phyloP scores from a whole-genome alignment of 2,888 invertebrate species.

The Drosophila nigritarsus region DNA sequence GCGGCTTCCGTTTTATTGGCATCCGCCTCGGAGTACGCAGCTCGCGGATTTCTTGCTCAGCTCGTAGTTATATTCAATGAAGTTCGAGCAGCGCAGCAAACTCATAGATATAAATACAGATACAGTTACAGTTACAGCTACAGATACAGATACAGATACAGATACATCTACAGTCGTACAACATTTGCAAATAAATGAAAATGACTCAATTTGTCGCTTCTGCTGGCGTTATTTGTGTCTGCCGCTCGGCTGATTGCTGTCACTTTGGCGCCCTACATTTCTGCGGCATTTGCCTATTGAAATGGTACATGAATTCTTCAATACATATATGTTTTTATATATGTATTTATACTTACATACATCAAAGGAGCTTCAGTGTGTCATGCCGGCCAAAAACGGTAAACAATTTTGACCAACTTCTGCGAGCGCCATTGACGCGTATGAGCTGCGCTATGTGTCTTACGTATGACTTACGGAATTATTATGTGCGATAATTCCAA shows the following conservation, averaged over 20 bases:
- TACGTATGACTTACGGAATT: conserved; percentile 60
- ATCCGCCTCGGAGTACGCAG: conserved; percentile 25
- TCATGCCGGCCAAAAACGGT: not conserved
- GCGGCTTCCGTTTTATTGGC: conserved; percentile 78
- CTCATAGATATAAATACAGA: conserved; percentile 23
- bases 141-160: conserved; percentile 41
- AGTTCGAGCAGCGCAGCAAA: conserved; percentile 54
- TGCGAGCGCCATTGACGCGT: conserved; percentile 9
- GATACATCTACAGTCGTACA: conserved; percentile 16
- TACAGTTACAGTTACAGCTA: conserved; percentile 15
- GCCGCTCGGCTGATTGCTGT: conserved; percentile 32
- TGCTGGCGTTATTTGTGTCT: conserved; percentile 24
- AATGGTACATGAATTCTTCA: not conserved
- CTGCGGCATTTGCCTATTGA: conserved; percentile 26
- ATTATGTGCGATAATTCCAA: conserved; percentile 71
- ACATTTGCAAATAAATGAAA: conserved; percentile 64
- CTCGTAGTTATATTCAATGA: conserved; percentile 64
- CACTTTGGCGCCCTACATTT: conserved; percentile 38
- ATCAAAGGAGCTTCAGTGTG: conserved; percentile 5
- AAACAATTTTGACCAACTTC: conserved; percentile 11
- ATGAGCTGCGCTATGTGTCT: conserved; percentile 34
- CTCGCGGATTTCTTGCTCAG: conserved; percentile 35
- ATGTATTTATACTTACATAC: not conserved
- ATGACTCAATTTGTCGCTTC: conserved; percentile 69
- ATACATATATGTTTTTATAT: not conserved